Evolutionary conservation across 2,888 invertebrate genomes (phyloP).

Genomic region (Cheilosia pagana): DNA sequence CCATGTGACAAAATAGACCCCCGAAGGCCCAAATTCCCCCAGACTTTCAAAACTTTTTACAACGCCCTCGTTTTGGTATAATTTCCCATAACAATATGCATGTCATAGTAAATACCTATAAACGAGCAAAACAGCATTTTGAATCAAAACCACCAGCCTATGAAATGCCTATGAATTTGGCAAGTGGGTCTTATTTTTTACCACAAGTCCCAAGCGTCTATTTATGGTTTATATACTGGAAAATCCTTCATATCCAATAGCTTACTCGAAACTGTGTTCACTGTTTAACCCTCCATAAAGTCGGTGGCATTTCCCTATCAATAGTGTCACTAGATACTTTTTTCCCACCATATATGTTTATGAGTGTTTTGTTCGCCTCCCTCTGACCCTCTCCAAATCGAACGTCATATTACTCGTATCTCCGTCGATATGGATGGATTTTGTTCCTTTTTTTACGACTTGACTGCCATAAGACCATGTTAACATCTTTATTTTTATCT

Average conservation of each 20-base stretch:
- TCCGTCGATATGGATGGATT: background rate
- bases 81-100: too few relatives aligned
- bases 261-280: background rate
- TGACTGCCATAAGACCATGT: slow-evolving; percentile 43
- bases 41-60: too few relatives aligned
- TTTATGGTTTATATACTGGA: background rate
- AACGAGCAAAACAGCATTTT: too few relatives aligned
- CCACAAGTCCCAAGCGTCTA: background rate
- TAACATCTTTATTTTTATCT: slow-evolving; percentile 67
- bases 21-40: too few relatives aligned
- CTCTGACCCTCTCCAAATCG: slow-evolving; percentile 2
- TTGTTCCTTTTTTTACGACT: slow-evolving; percentile 15
- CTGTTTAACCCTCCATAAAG: background rate
- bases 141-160: too few relatives aligned
- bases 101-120: too few relatives aligned
- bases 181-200: background rate
- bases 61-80: too few relatives aligned
- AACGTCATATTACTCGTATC: slow-evolving; percentile 4
- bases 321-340: background rate
- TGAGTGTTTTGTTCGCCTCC: background rate
- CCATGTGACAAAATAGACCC: too few relatives aligned
- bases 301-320: background rate
- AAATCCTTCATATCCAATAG: background rate
- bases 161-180: too few relatives aligned
- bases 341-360: slow-evolving; percentile 2